Base-by-base conservation (phyloP, 2,113 vertebrate genomes). In the Chionis minor region DNA sequence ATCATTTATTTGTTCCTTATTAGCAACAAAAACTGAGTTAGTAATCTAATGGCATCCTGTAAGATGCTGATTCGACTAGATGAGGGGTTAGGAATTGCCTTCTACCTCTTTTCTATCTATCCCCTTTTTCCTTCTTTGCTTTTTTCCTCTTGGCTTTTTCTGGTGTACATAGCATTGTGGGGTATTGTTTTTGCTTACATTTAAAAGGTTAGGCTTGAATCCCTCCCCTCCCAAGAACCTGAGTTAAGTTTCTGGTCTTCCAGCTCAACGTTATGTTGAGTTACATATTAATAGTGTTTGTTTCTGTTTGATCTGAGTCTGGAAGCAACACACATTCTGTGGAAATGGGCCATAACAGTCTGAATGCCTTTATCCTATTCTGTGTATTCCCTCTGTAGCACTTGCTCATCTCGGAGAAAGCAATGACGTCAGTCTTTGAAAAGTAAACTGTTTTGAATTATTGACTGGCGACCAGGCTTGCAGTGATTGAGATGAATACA, bases 401-500 rank as follows among this genome's bases (percentile, higher is more conserved):
- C n/a, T 92, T 5, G 3, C 70, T 93, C 49, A 49, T 78, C 55
- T 56, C 73, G 4, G 73, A 90, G 82, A 96, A 83, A 93, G 75
- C 92, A 75, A 40, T 94, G 84, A 96, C 19, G 28, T 94, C 84
- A 97, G 88, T 55, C 63, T 71, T 47, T 86, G 67, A 63, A 52
- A 96, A 92, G 74, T 93, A 88, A 90, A 88, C 78, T 94, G 63
- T 59, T 96, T 61, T 92, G 87, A 87, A 77, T 91, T 94, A 92
- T 80, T 89, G 86, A 90, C 86, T 81, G 83, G 71, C 2, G 1
- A 74, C 70, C n/a, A 69, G 0, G 22, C 54, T 30, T 84, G 67
- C 65, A 77, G 38, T 7, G 10, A 75, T 18, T 51, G 73, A 89
- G 89, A 77, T 91, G 73, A 87, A 91, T 95, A 32, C 8, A 1